These are phyloP conservation scores for Ptychochromis oligacanthus DNA, from an alignment of 2,113 vertebrate genomes.

Conservation along the genomic window DNA sequence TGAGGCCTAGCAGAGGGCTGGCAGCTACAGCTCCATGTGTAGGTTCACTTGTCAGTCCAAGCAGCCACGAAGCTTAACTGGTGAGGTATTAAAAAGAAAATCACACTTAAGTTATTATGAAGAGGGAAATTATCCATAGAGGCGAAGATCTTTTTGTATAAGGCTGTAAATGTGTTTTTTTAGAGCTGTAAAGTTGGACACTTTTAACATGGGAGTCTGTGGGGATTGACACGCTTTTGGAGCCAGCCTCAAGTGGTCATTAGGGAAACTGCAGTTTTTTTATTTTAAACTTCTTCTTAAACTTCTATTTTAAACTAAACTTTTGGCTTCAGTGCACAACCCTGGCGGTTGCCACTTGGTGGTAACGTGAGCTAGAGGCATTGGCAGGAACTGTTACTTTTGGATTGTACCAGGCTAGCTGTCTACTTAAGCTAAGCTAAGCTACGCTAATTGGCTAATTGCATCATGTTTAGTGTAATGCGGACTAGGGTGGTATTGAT, in stretches of 20 bases:
- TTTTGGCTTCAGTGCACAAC: neutral
- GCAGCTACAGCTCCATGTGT: neutral
- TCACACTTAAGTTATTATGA: neutral
- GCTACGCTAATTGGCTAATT: neutral
- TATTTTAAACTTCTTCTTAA: neutral
- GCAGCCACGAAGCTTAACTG: neutral
- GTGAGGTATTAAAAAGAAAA: neutral
- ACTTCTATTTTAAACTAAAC: too few relatives aligned
- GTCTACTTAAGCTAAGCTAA: neutral
- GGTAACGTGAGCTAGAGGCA: neutral
- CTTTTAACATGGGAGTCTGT: neutral
- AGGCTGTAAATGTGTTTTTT: neutral
- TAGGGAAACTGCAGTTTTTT: neutral
- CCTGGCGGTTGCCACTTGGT: neutral
- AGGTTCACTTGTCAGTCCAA: neutral
- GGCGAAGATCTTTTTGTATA: neutral
- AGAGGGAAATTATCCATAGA: neutral
- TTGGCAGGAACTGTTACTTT: neutral
- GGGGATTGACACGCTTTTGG: accelerated
- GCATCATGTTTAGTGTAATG: too few relatives aligned
- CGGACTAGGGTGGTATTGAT: too few relatives aligned
- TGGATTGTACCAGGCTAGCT: neutral
- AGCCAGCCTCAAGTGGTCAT: neutral
- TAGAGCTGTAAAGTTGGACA: neutral
- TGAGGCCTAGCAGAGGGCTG: neutral